Conservation (phyloP, 35 echinoderm and acorn worm species). For the Patiria miniata region DNA sequence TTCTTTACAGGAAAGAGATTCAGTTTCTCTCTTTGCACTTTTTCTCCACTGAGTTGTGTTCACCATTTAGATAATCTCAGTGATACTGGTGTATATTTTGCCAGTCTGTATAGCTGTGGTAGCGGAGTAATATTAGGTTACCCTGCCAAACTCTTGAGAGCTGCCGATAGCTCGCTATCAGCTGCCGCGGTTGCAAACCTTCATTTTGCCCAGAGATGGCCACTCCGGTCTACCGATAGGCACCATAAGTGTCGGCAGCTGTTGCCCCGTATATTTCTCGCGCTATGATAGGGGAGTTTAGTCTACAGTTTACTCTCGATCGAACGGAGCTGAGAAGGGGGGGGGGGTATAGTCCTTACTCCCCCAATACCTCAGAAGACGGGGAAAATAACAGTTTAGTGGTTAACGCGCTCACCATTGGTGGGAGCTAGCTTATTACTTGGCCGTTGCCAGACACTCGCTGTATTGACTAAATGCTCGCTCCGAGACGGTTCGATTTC, state of each 20-base stretch:
- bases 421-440: background rate
- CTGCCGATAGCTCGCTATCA: background rate
- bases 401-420: too few relatives aligned
- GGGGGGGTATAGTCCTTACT: too few relatives aligned
- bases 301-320: background rate
- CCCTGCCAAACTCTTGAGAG: background rate
- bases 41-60: too few relatives aligned
- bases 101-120: background rate
- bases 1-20: too few relatives aligned
- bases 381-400: too few relatives aligned
- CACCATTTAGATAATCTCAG: too few relatives aligned
- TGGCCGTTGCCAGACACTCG: background rate
- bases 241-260: constrained; percentile 7
- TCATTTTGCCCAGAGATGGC: background rate
- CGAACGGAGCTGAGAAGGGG: too few relatives aligned
- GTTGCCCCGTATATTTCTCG: constrained; percentile 6
- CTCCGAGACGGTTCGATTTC: background rate
- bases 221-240: background rate
- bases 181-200: background rate
- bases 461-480: background rate
- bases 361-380: too few relatives aligned
- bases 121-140: constrained; percentile 6
- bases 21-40: too few relatives aligned
- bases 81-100: constrained; percentile 5
- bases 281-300: constrained; percentile 19